Evolutionary conservation across 1,140 invertebrate species (phyloP).

Genomic region (Zaprionus vittiger): DNA sequence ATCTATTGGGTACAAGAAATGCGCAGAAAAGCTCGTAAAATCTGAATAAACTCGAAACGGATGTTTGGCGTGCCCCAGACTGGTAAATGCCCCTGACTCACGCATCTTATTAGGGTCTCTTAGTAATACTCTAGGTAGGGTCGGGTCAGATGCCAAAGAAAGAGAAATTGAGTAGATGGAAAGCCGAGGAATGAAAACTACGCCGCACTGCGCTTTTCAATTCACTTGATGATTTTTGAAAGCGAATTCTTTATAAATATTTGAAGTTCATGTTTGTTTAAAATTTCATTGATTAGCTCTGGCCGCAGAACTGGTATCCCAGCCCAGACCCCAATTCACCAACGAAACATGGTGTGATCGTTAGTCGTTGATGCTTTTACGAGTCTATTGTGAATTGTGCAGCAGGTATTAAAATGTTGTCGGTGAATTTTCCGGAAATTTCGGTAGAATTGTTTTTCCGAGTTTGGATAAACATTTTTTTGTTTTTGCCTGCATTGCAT

Average conservation of each 20-base stretch:
- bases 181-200: conserved; percentile 15
- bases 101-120: conserved; percentile 45
- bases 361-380: conserved; percentile 33
- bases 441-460: conserved; percentile 48
- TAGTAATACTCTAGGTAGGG: conserved; percentile 1
- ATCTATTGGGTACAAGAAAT: conserved; percentile 37
- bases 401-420: conserved; percentile 26
- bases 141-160: neutral
- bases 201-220: neutral
- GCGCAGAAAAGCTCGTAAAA: conserved; percentile 50
- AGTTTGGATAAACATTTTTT: conserved; percentile 46
- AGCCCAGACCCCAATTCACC: conserved; percentile 17
- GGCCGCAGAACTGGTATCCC: neutral
- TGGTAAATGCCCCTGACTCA: conserved; percentile 52
- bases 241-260: conserved; percentile 54
- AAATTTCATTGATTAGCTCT: conserved; percentile 54
- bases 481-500: neutral
- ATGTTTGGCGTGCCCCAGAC: conserved; percentile 43
- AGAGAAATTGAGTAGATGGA: conserved; percentile 15
- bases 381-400: conserved; percentile 34
- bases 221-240: conserved; percentile 3
- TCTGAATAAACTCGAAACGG: conserved; percentile 56
- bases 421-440: conserved; percentile 31
- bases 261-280: conserved; percentile 48
- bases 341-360: conserved; percentile 39